Evolutionary conservation across 2,113 vertebrate genomes (phyloP), one percentile per base, ranked within the genome.

Genomic region (Planiliza haematocheilus): DNA sequence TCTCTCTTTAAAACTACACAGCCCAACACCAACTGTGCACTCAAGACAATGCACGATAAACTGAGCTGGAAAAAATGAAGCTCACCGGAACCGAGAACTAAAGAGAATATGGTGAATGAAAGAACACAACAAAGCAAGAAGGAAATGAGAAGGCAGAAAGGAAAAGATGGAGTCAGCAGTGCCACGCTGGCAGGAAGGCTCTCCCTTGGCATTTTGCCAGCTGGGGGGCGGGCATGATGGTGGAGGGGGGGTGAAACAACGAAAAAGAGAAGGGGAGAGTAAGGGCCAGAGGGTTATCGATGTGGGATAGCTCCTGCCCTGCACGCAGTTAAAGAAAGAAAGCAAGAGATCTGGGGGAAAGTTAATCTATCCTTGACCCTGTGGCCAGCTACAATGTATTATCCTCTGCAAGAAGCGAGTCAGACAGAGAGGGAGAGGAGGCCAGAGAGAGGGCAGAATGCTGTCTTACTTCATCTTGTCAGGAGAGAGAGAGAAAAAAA

Each of bases 161-260:
- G 76, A 87, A 84, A 86, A 64, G 71, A 89, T 89, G 82, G 77
- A 89, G 84, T 86, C 85, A 86, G 88, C 77, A 83, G 60, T 91
- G 94, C 92, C 92, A 94, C 91, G 93, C 82, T 93, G 93, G 92
- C 93, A 93, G 92, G 89, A 93, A 91, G 89, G 83, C 72, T 82
- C 53, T 80, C 51, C 52, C 41, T 30, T 93, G 93, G 91, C 86
- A 73, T 34, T 67, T 30, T 80, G 91, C 92, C 93, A 93, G 43
- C 24, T 10, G 11, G 8, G 51, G 49, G 64, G 58, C 38, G 70
- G 30, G 55, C 20, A 53, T 14, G 45, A 39, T 21, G 36, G 34
- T 18, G 17, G 4, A 7, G 18, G 42, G 30, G 34, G 60, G 72
- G 16, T 57, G 43, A 43, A 30, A 56, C 58, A 73, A 61, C 8